These are phyloP conservation scores for Amblyopsis hoosieri DNA, from an alignment of 2,797 vertebrate species.

Conservation along the genomic window DNA sequence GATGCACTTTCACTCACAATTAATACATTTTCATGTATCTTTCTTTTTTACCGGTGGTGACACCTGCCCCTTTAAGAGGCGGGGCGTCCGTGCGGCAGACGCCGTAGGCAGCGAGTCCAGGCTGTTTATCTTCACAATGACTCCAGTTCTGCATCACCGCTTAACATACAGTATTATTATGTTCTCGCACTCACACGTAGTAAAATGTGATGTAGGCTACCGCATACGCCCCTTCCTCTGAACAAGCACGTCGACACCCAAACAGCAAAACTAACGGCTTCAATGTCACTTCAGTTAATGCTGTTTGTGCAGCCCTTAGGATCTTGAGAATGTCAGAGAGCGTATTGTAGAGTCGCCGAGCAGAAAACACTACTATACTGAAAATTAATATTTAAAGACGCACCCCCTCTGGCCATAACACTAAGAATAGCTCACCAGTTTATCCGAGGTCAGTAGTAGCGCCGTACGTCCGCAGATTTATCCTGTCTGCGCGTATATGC, in stretches of 20 bases:
- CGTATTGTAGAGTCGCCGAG: constrained; percentile 63
- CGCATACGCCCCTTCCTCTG: not conserved
- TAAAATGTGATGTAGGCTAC: constrained; percentile 19
- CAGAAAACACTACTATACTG: constrained; percentile 75
- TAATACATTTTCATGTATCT: constrained; percentile 57
- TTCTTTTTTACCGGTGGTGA: constrained; percentile 39
- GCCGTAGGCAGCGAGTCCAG: constrained; percentile 64
- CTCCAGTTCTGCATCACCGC: constrained; percentile 75
- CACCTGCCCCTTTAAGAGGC: constrained; percentile 82
- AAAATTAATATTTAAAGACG: constrained; percentile 68
- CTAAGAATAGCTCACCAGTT: constrained; percentile 78
- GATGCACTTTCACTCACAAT: constrained; percentile 36
- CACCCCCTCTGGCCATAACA: constrained; percentile 62
- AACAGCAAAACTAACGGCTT: constrained; percentile 34
- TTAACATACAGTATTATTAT: constrained; percentile 49
- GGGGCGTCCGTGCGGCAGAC: constrained; percentile 68
- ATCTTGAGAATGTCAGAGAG: constrained; percentile 57
- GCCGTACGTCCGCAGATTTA: constrained; percentile 69
- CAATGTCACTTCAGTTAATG: constrained; percentile 38
- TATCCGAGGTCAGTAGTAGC: constrained; percentile 73
- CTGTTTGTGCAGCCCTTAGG: constrained; percentile 52
- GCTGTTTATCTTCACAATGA: constrained; percentile 83
- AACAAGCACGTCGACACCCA: constrained; percentile 15
- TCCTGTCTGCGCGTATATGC: constrained; percentile 48
- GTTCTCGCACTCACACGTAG: constrained; percentile 24